A percentile compares a stretch with the other conserved stretches of the same genome.
These are phyloP conservation scores for Cacoxenus indagator DNA, from an alignment of 2,888 invertebrate species.

Conservation along the genomic window DNA sequence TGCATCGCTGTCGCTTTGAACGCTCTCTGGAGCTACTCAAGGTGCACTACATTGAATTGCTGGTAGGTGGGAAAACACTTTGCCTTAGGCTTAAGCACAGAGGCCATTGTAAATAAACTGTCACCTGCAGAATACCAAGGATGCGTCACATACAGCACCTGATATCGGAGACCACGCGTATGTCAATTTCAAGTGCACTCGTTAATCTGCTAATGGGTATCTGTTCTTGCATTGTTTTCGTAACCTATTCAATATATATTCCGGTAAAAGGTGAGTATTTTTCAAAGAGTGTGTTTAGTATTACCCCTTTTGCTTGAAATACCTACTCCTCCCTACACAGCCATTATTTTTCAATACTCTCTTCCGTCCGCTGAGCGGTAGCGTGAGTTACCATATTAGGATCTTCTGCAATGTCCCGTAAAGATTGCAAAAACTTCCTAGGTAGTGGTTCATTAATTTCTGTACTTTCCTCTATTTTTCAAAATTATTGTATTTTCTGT, in stretches of 20 bases:
- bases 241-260: constrained; percentile 56
- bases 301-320: neutral
- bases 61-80: too few relatives aligned
- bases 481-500: too few relatives aligned
- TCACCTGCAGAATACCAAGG: constrained; percentile 38
- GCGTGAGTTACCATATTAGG: too few relatives aligned
- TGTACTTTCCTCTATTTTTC: too few relatives aligned
- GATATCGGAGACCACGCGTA: constrained; percentile 43
- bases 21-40: constrained; percentile 49
- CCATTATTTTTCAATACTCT: too few relatives aligned
- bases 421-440: too few relatives aligned
- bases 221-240: constrained; percentile 53
- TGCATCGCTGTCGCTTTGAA: constrained; percentile 52
- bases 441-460: too few relatives aligned
- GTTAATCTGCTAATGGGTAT: constrained; percentile 58
- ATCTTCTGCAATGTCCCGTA: too few relatives aligned
- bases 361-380: too few relatives aligned
- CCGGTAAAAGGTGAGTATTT: constrained; percentile 46
- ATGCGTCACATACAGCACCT: constrained; percentile 37
- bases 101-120: neutral
- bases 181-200: constrained; percentile 47
- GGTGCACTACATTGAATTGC: constrained; percentile 47
- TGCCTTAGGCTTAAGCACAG: neutral
- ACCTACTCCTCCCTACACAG: neutral
- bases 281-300: neutral